Percentiles rank a stretch among this genome's conserved stretches.
Evolutionary conservation across 1,140 invertebrate genomes (phyloP).

Genomic region (Tetramorium alpestre): DNA sequence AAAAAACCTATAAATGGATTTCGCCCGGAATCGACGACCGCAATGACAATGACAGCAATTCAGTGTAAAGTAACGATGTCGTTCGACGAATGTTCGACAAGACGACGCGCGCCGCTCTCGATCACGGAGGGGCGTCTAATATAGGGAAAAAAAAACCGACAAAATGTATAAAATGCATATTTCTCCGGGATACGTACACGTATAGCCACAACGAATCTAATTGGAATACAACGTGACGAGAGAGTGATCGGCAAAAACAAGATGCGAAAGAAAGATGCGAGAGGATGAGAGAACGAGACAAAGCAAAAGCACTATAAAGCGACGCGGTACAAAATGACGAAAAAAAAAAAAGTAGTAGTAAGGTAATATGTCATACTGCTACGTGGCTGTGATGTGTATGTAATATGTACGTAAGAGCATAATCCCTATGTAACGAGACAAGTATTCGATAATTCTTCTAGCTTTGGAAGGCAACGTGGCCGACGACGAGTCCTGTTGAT

Average conservation of each 20-base stretch:
- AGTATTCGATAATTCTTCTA: constrained; percentile 73
- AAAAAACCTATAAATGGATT: constrained; percentile 11
- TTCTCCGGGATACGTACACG: constrained; percentile 26
- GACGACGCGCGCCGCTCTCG: constrained; percentile 39
- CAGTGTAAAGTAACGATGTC: constrained; percentile 34
- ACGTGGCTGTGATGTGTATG: constrained; percentile 61
- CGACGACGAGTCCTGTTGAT: constrained; percentile 84
- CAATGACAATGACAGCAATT: constrained; percentile 75
- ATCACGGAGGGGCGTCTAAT: constrained; percentile 5
- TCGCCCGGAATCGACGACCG: constrained; percentile 68
- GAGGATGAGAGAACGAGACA: constrained; percentile 1
- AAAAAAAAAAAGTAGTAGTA: constrained; percentile 48
- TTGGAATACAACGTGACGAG: constrained; percentile 29
- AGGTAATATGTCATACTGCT: constrained; percentile 61
- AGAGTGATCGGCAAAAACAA: constrained; percentile 42
- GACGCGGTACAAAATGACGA: constrained; percentile 18
- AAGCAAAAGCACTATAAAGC: constrained; percentile 16
- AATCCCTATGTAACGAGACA: constrained; percentile 58
- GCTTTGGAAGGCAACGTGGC: constrained; percentile 74
- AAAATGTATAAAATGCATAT: not conserved
- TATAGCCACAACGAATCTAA: constrained; percentile 42
- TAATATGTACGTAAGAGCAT: constrained; percentile 56
- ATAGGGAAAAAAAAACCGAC: constrained; percentile 19
- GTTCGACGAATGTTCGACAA: constrained; percentile 22
- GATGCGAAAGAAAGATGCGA: constrained; percentile 53